phyloP scores from a whole-genome alignment of 2,113 vertebrate species.

The Syrmaticus mikado region DNA sequence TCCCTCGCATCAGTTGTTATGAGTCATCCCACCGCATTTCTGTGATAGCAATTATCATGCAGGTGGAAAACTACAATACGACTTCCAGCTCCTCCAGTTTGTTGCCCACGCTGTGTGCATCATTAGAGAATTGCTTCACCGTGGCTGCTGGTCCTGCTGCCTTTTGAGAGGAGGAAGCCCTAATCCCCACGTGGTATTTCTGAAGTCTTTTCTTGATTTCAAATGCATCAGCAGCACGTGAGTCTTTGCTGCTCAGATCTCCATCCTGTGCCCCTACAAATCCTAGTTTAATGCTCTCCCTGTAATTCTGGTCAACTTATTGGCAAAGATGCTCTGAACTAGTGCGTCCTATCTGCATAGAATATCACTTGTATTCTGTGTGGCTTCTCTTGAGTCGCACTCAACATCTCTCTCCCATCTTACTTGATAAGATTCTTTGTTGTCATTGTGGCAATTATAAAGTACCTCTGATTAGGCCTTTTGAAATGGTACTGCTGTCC shows the following conservation, averaged over 20 bases:
- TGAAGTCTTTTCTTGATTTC: not conserved
- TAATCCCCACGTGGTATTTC: not conserved
- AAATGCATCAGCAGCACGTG: not conserved
- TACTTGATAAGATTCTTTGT: not conserved
- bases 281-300: not conserved
- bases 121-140: not conserved
- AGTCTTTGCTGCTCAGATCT: not conserved
- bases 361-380: not conserved
- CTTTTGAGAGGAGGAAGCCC: not conserved
- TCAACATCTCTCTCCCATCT: not conserved
- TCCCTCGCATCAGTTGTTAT: not conserved
- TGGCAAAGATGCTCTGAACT: not conserved
- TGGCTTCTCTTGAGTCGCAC: rapidly evolving
- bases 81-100: not conserved
- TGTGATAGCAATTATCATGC: not conserved
- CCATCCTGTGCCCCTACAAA: not conserved
- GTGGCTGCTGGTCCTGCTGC: not conserved
- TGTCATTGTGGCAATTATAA: not conserved
- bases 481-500: not conserved
- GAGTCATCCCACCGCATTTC: not conserved
- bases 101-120: not conserved
- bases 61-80: too few species aligned
- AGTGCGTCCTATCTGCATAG: rapidly evolving
- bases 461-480: not conserved
- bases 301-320: not conserved